Evolutionary conservation across 2,888 invertebrate species (phyloP).

Genomic region (Osmoderma eremita): DNA sequence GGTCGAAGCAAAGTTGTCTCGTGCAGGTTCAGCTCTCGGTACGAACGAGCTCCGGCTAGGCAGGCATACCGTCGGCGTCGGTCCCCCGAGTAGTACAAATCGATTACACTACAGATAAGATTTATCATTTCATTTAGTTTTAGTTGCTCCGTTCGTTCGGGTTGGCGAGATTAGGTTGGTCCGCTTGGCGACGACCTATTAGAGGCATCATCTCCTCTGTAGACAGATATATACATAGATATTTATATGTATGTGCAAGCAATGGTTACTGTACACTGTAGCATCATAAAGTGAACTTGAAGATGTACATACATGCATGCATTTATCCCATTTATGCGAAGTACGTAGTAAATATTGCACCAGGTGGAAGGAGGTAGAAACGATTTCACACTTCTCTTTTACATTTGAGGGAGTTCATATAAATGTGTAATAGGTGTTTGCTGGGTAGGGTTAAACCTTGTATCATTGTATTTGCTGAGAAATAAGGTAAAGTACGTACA

Average conservation of each 20-base stretch:
- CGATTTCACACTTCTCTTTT: no score
- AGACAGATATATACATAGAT: not conserved
- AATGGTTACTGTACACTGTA: not conserved
- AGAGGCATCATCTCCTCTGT: slow-evolving; percentile 4
- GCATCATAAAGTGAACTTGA: no score
- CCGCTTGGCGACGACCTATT: slow-evolving; percentile 19
- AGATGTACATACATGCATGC: no score
- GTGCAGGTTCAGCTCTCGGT: slow-evolving; percentile 15
- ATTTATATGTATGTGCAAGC: not conserved
- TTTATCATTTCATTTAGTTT: slow-evolving; percentile 43
- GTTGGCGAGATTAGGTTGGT: slow-evolving; percentile 20
- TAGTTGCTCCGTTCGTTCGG: slow-evolving; percentile 32
- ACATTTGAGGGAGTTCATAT: no score
- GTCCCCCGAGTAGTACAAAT: slow-evolving; percentile 37
- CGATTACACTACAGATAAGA: slow-evolving; percentile 43
- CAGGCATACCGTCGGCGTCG: slow-evolving; percentile 11
- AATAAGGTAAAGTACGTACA: no score
- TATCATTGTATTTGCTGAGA: no score
- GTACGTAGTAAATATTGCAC: no score
- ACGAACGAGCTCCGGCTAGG: slow-evolving; percentile 1
- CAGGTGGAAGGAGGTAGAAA: no score
- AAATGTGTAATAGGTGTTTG: no score
- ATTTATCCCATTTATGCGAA: no score
- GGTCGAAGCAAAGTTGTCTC: slow-evolving; percentile 33
- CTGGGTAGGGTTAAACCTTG: no score